These are phyloP conservation scores for Shinisaurus crocodilurus DNA, from an alignment of 2,113 vertebrate genomes.

Conservation along the genomic window DNA sequence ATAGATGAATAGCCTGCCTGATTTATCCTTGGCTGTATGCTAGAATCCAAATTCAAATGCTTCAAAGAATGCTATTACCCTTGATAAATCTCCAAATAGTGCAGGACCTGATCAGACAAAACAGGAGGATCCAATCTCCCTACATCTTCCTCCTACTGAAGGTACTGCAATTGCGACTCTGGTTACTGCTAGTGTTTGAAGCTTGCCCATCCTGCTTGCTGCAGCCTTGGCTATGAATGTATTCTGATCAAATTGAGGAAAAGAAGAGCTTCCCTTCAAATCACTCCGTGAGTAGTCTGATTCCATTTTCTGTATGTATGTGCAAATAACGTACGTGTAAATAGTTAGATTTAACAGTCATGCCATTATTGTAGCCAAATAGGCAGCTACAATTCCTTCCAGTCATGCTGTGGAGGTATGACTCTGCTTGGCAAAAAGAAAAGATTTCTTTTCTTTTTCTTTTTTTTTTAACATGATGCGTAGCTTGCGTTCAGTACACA, in stretches of 20 bases:
- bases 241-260: neutral
- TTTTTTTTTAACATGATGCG: neutral
- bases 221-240: slow-evolving; percentile 19
- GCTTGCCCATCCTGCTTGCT: slow-evolving; percentile 10
- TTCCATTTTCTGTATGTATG: slow-evolving; percentile 15
- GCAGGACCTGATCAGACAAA: neutral
- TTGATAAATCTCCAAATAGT: neutral
- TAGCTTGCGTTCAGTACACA: neutral
- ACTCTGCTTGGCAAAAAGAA: neutral
- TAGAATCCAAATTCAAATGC: neutral
- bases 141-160: neutral
- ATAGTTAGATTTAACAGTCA: neutral
- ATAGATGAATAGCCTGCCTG: neutral
- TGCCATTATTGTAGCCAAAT: neutral
- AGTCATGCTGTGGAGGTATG: neutral
- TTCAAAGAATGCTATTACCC: neutral
- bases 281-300: neutral
- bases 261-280: neutral
- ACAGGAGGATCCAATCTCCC: neutral
- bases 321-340: too few species aligned
- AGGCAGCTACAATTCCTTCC: neutral
- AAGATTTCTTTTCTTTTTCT: too few species aligned
- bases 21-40: neutral
- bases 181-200: neutral
- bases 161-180: neutral